A percentile compares a stretch with the other conserved stretches of the same genome.
phyloP scores from a whole-genome alignment of 2,113 vertebrate species.

The Ammodytes marinus region DNA sequence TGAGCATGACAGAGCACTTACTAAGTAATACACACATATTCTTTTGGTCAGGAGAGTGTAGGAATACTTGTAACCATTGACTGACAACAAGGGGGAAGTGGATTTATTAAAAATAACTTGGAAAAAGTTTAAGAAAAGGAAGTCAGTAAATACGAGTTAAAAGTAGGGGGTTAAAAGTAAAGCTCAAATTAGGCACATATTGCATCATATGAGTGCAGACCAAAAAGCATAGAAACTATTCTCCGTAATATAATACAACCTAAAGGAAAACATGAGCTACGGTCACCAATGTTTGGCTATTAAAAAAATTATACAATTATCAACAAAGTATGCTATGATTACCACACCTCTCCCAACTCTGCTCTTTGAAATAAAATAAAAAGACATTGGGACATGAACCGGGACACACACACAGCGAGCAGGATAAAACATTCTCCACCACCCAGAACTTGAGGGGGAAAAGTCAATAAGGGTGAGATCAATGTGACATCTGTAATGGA shows the following conservation, averaged over 20 bases:
- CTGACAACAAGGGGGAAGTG: no score
- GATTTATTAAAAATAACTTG: no score
- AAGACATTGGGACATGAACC: constrained; percentile 32
- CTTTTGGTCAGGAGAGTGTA: constrained; percentile 19
- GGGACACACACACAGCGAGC: constrained; percentile 41
- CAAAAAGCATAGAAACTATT: neutral
- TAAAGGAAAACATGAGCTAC: neutral
- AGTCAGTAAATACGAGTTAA: no score
- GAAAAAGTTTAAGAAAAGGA: no score
- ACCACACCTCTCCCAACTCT: constrained; percentile 15
- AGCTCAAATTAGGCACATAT: constrained; percentile 3
- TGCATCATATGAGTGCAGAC: constrained; percentile 2
- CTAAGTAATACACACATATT: constrained; percentile 32
- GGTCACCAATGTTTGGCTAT: constrained; percentile 11
- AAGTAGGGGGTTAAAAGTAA: constrained; percentile 2
- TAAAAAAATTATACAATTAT: constrained; percentile 12
- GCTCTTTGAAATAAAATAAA: constrained; percentile 48
- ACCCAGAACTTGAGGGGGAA: constrained; percentile 69
- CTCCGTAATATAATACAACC: neutral
- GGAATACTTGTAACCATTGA: constrained; percentile 46
- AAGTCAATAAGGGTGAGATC: constrained; percentile 91
- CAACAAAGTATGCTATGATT: constrained; percentile 11
- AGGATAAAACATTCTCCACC: constrained; percentile 58
- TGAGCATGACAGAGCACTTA: constrained; percentile 23
- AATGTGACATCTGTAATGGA: constrained; percentile 89